Conservation (phyloP, 2,888 invertebrate species). For the Coleophora flavipennella region DNA sequence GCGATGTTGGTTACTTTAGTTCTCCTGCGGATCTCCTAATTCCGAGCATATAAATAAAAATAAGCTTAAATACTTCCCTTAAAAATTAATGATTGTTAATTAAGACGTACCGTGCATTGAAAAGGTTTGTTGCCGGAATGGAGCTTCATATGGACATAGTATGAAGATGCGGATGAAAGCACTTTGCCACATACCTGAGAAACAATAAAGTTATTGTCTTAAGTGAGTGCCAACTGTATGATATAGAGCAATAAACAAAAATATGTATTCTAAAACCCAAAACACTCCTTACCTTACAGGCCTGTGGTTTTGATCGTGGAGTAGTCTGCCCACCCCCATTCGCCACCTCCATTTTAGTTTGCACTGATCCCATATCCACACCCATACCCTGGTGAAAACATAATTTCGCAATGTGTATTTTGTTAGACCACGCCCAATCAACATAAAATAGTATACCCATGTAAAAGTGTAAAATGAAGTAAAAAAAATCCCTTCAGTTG, state of each 20-base stretch:
- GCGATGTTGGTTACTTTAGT: too few relatives aligned
- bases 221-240: too few relatives aligned
- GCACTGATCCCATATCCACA: slow-evolving; percentile 63
- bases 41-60: too few relatives aligned
- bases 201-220: neutral
- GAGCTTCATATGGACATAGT: slow-evolving; percentile 87
- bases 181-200: slow-evolving; percentile 81
- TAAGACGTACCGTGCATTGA: slow-evolving; percentile 76
- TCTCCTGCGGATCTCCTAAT: too few relatives aligned
- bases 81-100: too few relatives aligned
- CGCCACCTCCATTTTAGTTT: slow-evolving; percentile 63
- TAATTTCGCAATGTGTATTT: slow-evolving; percentile 1
- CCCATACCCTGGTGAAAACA: slow-evolving; percentile 51
- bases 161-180: slow-evolving; percentile 82
- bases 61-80: too few relatives aligned
- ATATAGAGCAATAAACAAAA: too few relatives aligned
- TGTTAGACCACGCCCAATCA: too few relatives aligned
- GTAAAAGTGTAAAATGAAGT: too few relatives aligned
- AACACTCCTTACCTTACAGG: slow-evolving; percentile 72
- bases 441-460: too few relatives aligned
- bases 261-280: too few relatives aligned
- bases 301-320: slow-evolving; percentile 79
- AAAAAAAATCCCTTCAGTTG: too few relatives aligned
- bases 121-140: slow-evolving; percentile 87
- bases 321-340: slow-evolving; percentile 51